phyloP scores from a whole-genome alignment of 2,888 invertebrate species.

The Stratiomys singularior region DNA sequence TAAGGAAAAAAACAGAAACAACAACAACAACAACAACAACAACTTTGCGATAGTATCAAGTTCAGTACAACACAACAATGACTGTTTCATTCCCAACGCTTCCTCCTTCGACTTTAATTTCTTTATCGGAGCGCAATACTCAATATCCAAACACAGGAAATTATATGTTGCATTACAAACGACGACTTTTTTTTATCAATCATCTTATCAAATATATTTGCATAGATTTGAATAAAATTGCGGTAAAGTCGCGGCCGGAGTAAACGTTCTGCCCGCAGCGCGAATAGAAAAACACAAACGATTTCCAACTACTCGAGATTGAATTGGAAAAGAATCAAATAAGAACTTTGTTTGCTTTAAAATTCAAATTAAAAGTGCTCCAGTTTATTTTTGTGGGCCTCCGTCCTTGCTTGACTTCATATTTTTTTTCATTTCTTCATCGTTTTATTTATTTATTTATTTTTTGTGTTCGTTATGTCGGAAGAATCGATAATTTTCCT shows the following conservation, averaged over 20 bases:
- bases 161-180: conserved; percentile 21
- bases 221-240: conserved; percentile 33
- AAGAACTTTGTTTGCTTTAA: conserved; percentile 15
- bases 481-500: neutral
- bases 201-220: conserved; percentile 29
- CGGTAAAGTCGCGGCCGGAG: neutral
- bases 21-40: too few relatives aligned
- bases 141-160: conserved; percentile 9
- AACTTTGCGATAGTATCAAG: too few relatives aligned
- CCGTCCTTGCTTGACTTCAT: too few relatives aligned
- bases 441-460: neutral
- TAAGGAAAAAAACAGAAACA: too few relatives aligned
- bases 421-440: neutral
- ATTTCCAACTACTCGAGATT: neutral
- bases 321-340: neutral
- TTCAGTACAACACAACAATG: too few relatives aligned
- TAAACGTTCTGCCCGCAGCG: neutral
- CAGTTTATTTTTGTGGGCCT: neutral
- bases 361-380: conserved; percentile 38
- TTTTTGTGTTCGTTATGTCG: neutral
- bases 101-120: neutral
- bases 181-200: conserved; percentile 23
- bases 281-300: neutral
- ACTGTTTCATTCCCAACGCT: too few relatives aligned
- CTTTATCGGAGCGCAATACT: neutral